phyloP scores from a whole-genome alignment of 2,797 vertebrate genomes.

The Sebastes taczanowskii region DNA sequence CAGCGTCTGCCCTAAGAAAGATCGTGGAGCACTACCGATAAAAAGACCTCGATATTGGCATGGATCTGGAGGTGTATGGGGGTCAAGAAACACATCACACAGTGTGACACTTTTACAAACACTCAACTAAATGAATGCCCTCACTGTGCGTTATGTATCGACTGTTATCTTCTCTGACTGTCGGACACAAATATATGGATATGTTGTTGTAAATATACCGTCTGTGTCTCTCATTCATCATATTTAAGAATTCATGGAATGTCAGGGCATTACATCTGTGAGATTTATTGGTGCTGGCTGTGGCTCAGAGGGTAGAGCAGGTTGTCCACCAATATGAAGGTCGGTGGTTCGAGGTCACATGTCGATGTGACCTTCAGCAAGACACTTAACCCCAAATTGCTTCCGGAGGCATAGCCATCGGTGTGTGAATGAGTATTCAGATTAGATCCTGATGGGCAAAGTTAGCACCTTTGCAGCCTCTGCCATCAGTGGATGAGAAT shows the following conservation, averaged over 20 bases:
- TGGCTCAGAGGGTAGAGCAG: too few relatives aligned
- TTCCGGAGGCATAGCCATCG: too few relatives aligned
- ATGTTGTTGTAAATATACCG: not conserved
- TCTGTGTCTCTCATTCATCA: not conserved
- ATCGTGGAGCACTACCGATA: slow-evolving; percentile 71
- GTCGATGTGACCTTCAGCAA: too few relatives aligned
- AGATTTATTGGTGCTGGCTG: too few relatives aligned
- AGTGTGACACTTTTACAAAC: slow-evolving; percentile 89
- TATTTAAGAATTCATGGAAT: slow-evolving; percentile 90
- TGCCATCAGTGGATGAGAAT: too few relatives aligned
- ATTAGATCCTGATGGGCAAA: too few relatives aligned
- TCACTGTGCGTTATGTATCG: not conserved
- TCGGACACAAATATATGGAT: not conserved
- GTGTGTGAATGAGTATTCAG: too few relatives aligned
- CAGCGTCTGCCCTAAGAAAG: slow-evolving; percentile 89
- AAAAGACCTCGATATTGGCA: slow-evolving; percentile 90
- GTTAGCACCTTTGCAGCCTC: too few relatives aligned
- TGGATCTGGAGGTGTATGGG: slow-evolving; percentile 87
- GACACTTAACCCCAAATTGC: too few relatives aligned
- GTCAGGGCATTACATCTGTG: too few relatives aligned
- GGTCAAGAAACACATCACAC: slow-evolving; percentile 84
- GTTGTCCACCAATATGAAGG: too few relatives aligned
- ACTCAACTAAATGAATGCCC: not conserved
- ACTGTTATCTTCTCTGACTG: not conserved
- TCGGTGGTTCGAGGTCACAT: too few relatives aligned